phyloP scores from a whole-genome alignment of 2,113 vertebrate species.

The Anolis sagrei region DNA sequence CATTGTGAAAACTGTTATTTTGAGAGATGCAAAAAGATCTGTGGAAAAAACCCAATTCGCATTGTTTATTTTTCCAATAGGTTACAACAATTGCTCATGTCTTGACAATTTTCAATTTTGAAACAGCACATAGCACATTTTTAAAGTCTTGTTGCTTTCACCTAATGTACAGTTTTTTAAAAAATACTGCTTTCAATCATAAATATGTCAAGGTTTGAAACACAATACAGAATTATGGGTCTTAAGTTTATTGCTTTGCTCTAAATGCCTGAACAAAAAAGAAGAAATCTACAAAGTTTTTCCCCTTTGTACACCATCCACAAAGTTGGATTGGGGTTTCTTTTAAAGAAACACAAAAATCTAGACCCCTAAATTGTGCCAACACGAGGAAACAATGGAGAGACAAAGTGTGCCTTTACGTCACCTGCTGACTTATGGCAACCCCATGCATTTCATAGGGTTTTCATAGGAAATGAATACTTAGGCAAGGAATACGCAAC shows the following conservation, averaged over 20 bases:
- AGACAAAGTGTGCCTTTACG: not conserved
- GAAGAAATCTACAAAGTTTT: not conserved
- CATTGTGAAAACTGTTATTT: not conserved
- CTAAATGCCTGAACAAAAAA: not conserved
- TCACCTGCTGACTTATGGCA: not conserved
- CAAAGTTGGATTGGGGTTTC: no score
- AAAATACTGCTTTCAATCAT: not conserved
- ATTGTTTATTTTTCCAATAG: not conserved
- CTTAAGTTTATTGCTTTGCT: not conserved
- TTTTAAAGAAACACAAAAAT: not conserved
- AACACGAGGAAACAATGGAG: not conserved
- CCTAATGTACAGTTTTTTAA: not conserved
- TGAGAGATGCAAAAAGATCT: not conserved
- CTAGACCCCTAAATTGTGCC: not conserved
- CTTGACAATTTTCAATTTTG: not conserved
- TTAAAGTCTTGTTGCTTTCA: not conserved
- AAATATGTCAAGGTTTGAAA: not conserved
- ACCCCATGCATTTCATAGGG: not conserved
- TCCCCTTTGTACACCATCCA: no score
- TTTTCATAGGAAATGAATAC: no score
- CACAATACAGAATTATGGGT: not conserved
- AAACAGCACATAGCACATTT: not conserved
- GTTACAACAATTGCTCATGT: not conserved
- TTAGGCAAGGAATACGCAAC: no score
- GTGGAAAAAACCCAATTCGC: not conserved